phyloP scores from a whole-genome alignment of 2,113 vertebrate genomes.

The Corynorhinus townsendii region DNA sequence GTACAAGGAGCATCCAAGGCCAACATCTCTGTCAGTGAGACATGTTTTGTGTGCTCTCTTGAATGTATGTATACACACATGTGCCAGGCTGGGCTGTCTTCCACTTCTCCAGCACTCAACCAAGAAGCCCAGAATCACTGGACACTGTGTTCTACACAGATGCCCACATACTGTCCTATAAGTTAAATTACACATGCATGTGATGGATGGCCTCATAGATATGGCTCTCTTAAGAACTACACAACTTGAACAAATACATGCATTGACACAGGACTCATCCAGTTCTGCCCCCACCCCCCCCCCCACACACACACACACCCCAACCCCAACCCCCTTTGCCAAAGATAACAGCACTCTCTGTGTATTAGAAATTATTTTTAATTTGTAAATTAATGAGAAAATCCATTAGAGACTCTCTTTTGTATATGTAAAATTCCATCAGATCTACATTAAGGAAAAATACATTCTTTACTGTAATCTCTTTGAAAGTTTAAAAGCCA shows the following conservation, averaged over 20 bases:
- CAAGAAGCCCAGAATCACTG: neutral
- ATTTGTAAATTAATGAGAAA: conserved; percentile 8
- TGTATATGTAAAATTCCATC: neutral
- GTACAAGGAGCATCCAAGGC: neutral
- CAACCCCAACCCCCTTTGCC: neutral
- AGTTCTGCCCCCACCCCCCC: neutral
- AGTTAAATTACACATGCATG: neutral
- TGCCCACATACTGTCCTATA: no score
- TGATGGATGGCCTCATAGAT: neutral
- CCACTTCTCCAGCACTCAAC: neutral
- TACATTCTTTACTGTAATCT: neutral
- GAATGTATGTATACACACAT: accelerated
- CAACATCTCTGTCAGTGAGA: neutral
- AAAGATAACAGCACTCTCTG: neutral
- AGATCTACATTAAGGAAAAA: neutral
- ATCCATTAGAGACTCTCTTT: neutral
- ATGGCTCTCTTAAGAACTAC: neutral
- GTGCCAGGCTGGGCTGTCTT: neutral
- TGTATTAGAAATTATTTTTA: neutral
- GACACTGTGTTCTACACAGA: neutral
- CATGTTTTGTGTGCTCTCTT: neutral
- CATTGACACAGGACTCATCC: no score
- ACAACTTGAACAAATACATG: neutral
- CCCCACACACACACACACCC: no score
- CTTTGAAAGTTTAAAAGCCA: neutral